These are phyloP conservation scores for Prionailurus viverrinus DNA, from an alignment of 2,113 vertebrate genomes.

Conservation along the genomic window DNA sequence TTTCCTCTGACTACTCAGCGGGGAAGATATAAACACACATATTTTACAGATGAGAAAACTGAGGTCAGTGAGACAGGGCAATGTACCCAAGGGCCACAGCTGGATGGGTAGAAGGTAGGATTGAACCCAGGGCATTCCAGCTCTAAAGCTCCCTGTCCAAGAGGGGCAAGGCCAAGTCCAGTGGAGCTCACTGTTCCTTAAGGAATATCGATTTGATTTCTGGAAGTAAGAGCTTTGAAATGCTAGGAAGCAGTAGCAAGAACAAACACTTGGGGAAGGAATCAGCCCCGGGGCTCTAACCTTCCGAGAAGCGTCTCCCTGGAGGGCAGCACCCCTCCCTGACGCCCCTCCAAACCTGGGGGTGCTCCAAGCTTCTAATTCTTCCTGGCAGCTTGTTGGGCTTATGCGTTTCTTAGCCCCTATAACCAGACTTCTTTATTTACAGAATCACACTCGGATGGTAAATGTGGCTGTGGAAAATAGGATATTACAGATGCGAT, in stretches of 20 bases:
- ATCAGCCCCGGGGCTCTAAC: background rate
- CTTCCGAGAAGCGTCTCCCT: background rate
- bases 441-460: background rate
- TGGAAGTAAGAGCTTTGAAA: background rate
- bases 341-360: background rate
- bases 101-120: background rate
- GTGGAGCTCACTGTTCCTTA: background rate
- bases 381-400: background rate
- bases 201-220: background rate
- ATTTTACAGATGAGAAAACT: background rate
- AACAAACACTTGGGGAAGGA: background rate
- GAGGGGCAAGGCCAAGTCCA: background rate
- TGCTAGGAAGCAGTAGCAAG: background rate
- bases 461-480: constrained; percentile 1
- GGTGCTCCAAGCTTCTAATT: background rate
- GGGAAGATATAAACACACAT: background rate
- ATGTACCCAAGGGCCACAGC: background rate
- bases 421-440: constrained; percentile 67
- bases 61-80: background rate
- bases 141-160: background rate
- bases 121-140: background rate
- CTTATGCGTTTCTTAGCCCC: constrained; percentile 27
- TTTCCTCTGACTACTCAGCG: background rate
- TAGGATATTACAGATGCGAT: constrained; percentile 58
- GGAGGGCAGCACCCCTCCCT: background rate